Conservation (phyloP, 2,113 vertebrate genomes). For the Gobius niger region DNA sequence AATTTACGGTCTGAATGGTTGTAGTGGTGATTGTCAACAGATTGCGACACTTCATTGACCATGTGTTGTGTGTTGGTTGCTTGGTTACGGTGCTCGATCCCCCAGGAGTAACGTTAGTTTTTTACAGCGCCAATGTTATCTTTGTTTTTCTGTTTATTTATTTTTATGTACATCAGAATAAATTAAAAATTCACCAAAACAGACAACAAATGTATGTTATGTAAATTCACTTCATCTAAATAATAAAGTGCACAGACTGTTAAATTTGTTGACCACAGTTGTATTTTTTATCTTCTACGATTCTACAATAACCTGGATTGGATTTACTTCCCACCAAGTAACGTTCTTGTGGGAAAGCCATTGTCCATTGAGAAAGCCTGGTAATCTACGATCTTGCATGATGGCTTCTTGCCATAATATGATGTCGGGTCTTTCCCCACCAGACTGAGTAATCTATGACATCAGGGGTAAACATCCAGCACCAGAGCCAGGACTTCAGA, state of each 20-base stretch:
- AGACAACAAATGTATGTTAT: constrained; percentile 25
- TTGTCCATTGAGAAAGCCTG: too few relatives aligned
- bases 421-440: neutral
- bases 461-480: neutral
- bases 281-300: constrained; percentile 61
- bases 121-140: neutral
- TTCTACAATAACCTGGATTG: neutral
- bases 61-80: constrained; percentile 48
- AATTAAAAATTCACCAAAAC: neutral
- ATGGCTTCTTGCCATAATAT: neutral
- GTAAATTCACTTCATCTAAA: constrained; percentile 52
- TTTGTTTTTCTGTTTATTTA: neutral
- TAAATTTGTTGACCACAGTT: constrained; percentile 72
- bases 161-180: constrained; percentile 10
- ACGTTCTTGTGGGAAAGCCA: neutral
- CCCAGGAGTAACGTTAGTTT: constrained; percentile 2
- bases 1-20: neutral
- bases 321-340: neutral
- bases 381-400: too few relatives aligned
- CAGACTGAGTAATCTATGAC: neutral
- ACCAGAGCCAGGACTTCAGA: neutral
- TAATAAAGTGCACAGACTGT: constrained; percentile 75
- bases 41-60: neutral
- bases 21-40: neutral
- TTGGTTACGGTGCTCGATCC: constrained; percentile 55